Base-by-base conservation (phyloP, 2,113 vertebrate species). In the Odontesthes bonariensis region DNA sequence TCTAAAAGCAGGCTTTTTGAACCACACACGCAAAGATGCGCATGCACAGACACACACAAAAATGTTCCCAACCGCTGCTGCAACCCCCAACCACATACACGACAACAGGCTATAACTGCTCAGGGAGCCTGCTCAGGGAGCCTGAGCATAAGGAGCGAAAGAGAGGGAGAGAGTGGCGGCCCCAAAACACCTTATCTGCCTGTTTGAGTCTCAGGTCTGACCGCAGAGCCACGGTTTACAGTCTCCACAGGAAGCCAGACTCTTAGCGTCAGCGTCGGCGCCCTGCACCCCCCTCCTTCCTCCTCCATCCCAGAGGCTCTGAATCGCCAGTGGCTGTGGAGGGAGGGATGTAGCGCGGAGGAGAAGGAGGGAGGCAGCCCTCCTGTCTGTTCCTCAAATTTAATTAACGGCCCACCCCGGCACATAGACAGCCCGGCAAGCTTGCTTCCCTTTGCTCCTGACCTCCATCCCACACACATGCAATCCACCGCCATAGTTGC, bases 351-450 rank as follows among this genome's bases (percentile, higher is more conserved):
- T 64, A 83, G 73, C 20, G 60, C 62, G 82, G 81, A 75, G 84
- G 87, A 76, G 82, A 79, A 75, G 86, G 88, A 86, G 89, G 87
- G 91, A 91, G 88, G 92, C 88, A 92, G 89, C 86, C 90, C 91
- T 93, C 91, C 91, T 92, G 93, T 94, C 93, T 93, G 90, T 94
- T 92, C 91, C 94, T 95, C 93, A 93, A 92, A 95, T 94, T 94
- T 95, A 95, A 95, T 95, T 95, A 95, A 93, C 90, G 86, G 92
- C 83, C 90, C 86, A 91, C 92, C 92, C 88, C 90, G 78, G 89
- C 90, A 59, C 84, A 83, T 85, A 88, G 82, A 91, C 90, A 84
- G 90, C 92, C 91, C 85, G 59, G 87, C 87, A 90, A 85, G 86
- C 75, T 82, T 88, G 88, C 92, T 94, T 93, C 89, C 90, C 83